Evolutionary conservation across 2,888 invertebrate genomes (phyloP).

Genomic region (Cantharis rustica): DNA sequence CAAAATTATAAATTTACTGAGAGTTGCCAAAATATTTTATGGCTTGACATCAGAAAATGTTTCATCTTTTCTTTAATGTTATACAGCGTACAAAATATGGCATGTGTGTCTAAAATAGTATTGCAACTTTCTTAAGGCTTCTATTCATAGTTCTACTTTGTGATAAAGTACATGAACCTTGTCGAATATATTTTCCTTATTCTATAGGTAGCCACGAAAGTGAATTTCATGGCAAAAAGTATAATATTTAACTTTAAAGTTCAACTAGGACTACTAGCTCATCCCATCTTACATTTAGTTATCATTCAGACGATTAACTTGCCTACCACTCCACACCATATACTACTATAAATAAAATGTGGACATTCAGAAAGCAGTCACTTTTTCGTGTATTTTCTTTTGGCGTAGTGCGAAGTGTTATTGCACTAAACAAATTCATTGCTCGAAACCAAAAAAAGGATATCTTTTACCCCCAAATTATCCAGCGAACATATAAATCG

Average conservation of each 20-base stretch:
- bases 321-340: neutral
- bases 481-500: neutral
- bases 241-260: neutral
- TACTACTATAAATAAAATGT: neutral
- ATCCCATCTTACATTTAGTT: neutral
- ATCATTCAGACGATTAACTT: neutral
- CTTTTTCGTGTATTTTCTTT: neutral
- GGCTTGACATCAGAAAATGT: neutral
- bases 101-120: neutral
- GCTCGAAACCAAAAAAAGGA: too few species aligned
- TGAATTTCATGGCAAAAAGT: neutral
- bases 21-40: neutral
- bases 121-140: neutral
- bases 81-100: neutral
- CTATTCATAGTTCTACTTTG: neutral
- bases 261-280: neutral
- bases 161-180: neutral
- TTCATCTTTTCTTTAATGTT: neutral
- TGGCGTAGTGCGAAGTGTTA: neutral
- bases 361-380: neutral
- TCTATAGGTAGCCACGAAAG: neutral
- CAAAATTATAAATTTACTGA: neutral
- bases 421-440: neutral
- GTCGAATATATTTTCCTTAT: neutral
- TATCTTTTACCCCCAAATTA: neutral